Conservation (phyloP, 30 jellyfish, hydroid and myxozoan species). For the Phacellophora camtschatica region DNA sequence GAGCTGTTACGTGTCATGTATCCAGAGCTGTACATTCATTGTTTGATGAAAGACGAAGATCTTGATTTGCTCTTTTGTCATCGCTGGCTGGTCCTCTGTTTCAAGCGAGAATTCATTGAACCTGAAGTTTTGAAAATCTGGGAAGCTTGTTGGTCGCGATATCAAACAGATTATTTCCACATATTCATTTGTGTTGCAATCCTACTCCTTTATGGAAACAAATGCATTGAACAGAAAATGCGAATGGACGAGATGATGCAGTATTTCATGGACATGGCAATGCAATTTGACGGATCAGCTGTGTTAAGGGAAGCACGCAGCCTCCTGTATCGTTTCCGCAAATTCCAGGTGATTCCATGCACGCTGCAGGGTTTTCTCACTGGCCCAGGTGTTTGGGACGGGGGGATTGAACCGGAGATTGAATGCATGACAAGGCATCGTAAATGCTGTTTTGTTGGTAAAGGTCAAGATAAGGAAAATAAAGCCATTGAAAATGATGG, state of each 20-base stretch:
- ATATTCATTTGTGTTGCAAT: slow-evolving; percentile 87
- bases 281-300: slow-evolving; percentile 83
- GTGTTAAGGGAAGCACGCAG: slow-evolving; percentile 84
- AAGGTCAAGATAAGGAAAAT: no score
- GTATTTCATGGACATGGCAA: slow-evolving; percentile 83
- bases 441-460: slow-evolving; percentile 57
- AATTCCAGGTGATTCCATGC: slow-evolving; percentile 80
- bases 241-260: slow-evolving; percentile 79
- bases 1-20: slow-evolving; percentile 82
- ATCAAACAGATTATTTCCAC: slow-evolving; percentile 91
- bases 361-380: slow-evolving; percentile 75
- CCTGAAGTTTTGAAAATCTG: slow-evolving; percentile 78
- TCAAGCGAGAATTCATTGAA: slow-evolving; percentile 87
- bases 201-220: slow-evolving; percentile 63
- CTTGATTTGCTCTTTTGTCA: slow-evolving; percentile 82
- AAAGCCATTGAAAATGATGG: no score
- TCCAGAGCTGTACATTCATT: slow-evolving; percentile 90
- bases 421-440: slow-evolving; percentile 77
- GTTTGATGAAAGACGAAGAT: slow-evolving; percentile 78
- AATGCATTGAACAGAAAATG: slow-evolving; percentile 67
- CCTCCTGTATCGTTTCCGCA: slow-evolving; percentile 74
- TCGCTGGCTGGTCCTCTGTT: slow-evolving; percentile 98
- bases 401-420: slow-evolving; percentile 91
- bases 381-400: slow-evolving; percentile 94
- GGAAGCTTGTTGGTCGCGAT: slow-evolving; percentile 99